Evolutionary conservation across 2,888 invertebrate species (phyloP), one percentile per base, ranked within the genome.

Genomic region (Nowickia ferox): DNA sequence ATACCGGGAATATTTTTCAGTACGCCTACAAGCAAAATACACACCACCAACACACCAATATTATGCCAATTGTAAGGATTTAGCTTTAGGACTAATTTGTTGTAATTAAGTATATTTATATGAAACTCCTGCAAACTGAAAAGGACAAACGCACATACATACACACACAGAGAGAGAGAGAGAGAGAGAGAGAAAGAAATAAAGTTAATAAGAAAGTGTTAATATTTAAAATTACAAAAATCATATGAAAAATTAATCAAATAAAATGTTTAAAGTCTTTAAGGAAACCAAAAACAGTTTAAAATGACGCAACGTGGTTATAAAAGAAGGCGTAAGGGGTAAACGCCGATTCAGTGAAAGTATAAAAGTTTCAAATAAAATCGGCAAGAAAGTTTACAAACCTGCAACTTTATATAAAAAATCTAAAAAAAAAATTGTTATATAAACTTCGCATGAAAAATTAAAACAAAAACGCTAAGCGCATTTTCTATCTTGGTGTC

Each of bases 321-420:
- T 89, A 91, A 91, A 84, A 91, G 91, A 91, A 91, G 91, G 91
- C 89, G 90, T 87, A 90, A 90, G 87, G 89, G 90, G 90, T 86
- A 88, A 88, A 88, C 84, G 90, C 90, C 90, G 90, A 90, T 89
- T 87, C 86, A n/a, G 46, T 40, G 63, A 63, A 78, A 78, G 48
- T 9, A n/a, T 11, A 53, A 53, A 13, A n/a, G 1, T 42, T 63
- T 53, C 19, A 86, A 87, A 82, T 86, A 72, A 87, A 88, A 87
- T 90, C 89, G 90, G 90, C 90, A 87, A 89, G 89, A 46, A 68
- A 15, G 30, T 30, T 38, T 40, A 53, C 5, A 40, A 61, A 38
- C 10, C 17, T 30, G 15, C 44, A 44, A 10, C 38, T 38, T 61
- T 19, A 63, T n/a, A 44, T 55, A 22, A 17, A 78, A 46, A 61